These are phyloP conservation scores for Phataginus tricuspis DNA, from an alignment of 2,797 vertebrate species.

Conservation along the genomic window DNA sequence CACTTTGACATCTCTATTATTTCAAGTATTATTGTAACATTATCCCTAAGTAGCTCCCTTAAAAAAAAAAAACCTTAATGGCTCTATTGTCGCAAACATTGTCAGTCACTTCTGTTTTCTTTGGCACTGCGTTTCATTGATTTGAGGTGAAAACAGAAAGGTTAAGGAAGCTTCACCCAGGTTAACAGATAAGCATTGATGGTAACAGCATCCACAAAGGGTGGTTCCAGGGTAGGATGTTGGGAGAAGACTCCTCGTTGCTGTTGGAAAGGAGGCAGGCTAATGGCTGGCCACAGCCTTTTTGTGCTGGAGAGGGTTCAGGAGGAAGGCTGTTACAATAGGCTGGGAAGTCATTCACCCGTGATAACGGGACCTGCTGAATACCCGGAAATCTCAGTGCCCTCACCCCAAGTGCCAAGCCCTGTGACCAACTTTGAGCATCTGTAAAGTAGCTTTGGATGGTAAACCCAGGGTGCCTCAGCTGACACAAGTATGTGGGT, in stretches of 20 bases:
- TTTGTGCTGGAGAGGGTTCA: conserved; percentile 31
- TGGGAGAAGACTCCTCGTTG: neutral
- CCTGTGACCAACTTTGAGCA: neutral
- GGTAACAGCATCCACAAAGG: neutral
- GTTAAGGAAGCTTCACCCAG: conserved; percentile 50
- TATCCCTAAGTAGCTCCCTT: conserved; percentile 20
- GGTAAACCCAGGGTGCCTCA: neutral
- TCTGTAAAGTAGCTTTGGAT: conserved; percentile 41
- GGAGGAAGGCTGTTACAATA: conserved; percentile 65
- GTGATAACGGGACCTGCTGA: neutral
- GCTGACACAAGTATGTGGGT: neutral
- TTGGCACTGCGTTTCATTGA: conserved; percentile 51
- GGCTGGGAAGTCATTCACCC: conserved; percentile 40
- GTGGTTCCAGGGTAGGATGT: neutral
- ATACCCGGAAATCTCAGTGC: conserved; percentile 63
- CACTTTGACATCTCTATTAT: conserved; percentile 44
- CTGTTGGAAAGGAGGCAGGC: neutral
- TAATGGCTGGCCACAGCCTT: neutral
- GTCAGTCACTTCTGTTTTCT: conserved; percentile 71
- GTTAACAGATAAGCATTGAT: conserved; percentile 43
- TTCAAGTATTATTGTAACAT: conserved; percentile 61
- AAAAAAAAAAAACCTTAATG: conserved; percentile 39
- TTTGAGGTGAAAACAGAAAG: conserved; percentile 68
- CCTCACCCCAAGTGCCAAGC: neutral
- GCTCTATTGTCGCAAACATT: conserved; percentile 54